Percentiles rank a stretch among this genome's conserved stretches.
phyloP scores from a whole-genome alignment of 1,140 invertebrate species.

The Anastrepha ludens region DNA sequence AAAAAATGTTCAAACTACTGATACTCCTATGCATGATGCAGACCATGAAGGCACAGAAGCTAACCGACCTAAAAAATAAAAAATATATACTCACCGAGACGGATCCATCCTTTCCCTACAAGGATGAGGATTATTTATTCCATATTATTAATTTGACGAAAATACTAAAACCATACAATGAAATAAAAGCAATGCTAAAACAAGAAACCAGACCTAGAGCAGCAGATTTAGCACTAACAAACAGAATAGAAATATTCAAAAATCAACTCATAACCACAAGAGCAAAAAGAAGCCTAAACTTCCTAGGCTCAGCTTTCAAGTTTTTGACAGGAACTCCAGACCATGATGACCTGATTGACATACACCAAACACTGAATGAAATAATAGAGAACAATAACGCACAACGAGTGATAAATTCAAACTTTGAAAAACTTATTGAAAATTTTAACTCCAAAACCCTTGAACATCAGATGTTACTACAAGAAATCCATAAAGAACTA shows the following conservation, averaged over 20 bases:
- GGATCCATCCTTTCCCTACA: not conserved
- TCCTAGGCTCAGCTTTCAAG: not conserved
- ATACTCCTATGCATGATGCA: not conserved
- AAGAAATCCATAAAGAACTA: too few relatives aligned
- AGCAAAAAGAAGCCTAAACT: not conserved
- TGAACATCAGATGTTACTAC: too few relatives aligned
- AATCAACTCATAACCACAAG: not conserved
- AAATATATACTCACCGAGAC: not conserved
- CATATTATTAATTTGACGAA: not conserved
- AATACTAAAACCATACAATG: too few relatives aligned
- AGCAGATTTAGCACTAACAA: too few relatives aligned
- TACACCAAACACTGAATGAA: too few relatives aligned
- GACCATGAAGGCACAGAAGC: not conserved
- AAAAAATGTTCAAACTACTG: not conserved
- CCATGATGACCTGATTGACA: too few relatives aligned
- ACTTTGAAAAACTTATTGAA: too few relatives aligned
- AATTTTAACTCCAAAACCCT: too few relatives aligned
- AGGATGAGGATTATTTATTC: not conserved
- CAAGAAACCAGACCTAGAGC: too few relatives aligned
- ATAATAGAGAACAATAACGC: too few relatives aligned
- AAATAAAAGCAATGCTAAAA: too few relatives aligned
- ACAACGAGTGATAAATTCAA: too few relatives aligned
- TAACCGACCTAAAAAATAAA: not conserved
- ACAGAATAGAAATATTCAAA: not conserved
- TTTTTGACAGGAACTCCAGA: not conserved